Percentiles rank a stretch among this genome's conserved stretches.
Conservation (phyloP, 2,797 vertebrate genomes). For the Pseudochaenichthys georgianus region DNA sequence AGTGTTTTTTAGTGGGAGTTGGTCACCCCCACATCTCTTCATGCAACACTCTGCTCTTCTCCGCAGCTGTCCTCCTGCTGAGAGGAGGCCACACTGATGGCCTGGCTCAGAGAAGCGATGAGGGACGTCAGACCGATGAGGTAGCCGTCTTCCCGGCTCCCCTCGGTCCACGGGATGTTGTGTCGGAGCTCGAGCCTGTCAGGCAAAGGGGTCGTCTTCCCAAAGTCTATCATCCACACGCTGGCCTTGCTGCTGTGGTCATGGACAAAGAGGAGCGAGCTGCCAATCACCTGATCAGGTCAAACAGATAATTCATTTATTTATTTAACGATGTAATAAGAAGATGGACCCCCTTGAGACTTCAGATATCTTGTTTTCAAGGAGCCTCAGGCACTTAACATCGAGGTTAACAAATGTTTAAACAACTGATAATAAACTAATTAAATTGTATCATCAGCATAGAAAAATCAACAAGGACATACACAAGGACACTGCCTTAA, state of each 20-base stretch:
- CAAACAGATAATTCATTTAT: constrained; percentile 14
- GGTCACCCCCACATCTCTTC: constrained; percentile 19
- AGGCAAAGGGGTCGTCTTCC: constrained; percentile 87
- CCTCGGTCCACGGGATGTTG: constrained; percentile 86
- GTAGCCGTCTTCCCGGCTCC: constrained; percentile 91
- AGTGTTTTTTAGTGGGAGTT: not conserved
- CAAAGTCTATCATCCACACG: constrained; percentile 97
- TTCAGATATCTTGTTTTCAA: too few relatives aligned
- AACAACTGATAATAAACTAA: too few relatives aligned
- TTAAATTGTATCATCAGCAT: too few relatives aligned
- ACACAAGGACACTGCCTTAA: too few relatives aligned
- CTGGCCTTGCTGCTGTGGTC: constrained; percentile 87
- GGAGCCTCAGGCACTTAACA: too few relatives aligned
- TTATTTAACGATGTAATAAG: too few relatives aligned
- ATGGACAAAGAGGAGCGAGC: constrained; percentile 93
- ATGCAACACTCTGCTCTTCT: constrained; percentile 32
- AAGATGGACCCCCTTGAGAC: too few relatives aligned
- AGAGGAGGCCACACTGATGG: constrained; percentile 68
- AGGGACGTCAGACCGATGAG: constrained; percentile 89
- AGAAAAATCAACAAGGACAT: too few relatives aligned
- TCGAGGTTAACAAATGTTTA: too few relatives aligned
- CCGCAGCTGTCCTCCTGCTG: constrained; percentile 44
- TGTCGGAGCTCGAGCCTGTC: constrained; percentile 80
- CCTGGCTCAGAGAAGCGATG: constrained; percentile 79
- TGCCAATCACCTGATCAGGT: constrained; percentile 88